A percentile compares a stretch with the other conserved stretches of the same genome.
Evolutionary conservation across 2,797 vertebrate genomes (phyloP).

Genomic region (Notamacropus eugenii): DNA sequence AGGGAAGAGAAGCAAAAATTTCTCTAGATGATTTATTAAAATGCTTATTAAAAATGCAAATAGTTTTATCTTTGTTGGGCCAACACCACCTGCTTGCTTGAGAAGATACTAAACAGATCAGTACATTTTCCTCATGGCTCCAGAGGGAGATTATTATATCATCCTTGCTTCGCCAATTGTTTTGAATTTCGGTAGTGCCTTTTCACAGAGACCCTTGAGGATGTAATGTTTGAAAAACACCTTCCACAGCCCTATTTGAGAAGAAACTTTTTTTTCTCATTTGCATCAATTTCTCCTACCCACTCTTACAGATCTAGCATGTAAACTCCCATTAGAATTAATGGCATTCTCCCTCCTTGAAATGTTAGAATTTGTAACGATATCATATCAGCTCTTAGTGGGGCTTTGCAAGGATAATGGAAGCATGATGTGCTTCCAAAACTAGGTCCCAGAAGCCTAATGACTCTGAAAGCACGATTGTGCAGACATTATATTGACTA

Average conservation of each 20-base stretch:
- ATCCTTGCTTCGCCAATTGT: neutral
- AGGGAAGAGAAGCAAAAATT: neutral
- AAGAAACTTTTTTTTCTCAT: neutral
- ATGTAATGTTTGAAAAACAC: neutral
- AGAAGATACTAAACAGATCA: neutral
- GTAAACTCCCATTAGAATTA: conserved; percentile 41
- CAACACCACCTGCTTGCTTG: conserved; percentile 3
- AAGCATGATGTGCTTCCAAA: conserved; percentile 50
- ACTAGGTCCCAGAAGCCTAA: conserved; percentile 14
- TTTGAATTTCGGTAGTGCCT: conserved; percentile 25
- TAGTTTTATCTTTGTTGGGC: neutral
- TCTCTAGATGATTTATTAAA: neutral
- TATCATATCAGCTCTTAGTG: neutral
- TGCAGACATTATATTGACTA: neutral
- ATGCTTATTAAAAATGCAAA: conserved; percentile 5
- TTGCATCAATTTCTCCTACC: conserved; percentile 34
- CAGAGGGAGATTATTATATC: neutral
- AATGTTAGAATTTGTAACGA: neutral
- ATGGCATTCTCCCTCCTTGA: neutral
- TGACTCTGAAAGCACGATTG: conserved; percentile 35
- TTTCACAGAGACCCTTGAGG: conserved; percentile 20
- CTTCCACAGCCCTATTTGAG: neutral
- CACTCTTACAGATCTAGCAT: conserved; percentile 30
- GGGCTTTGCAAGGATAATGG: conserved; percentile 22
- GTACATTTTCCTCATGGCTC: neutral